phyloP scores from a whole-genome alignment of 2,113 vertebrate genomes.

The Leptobrachium ailaonicum region DNA sequence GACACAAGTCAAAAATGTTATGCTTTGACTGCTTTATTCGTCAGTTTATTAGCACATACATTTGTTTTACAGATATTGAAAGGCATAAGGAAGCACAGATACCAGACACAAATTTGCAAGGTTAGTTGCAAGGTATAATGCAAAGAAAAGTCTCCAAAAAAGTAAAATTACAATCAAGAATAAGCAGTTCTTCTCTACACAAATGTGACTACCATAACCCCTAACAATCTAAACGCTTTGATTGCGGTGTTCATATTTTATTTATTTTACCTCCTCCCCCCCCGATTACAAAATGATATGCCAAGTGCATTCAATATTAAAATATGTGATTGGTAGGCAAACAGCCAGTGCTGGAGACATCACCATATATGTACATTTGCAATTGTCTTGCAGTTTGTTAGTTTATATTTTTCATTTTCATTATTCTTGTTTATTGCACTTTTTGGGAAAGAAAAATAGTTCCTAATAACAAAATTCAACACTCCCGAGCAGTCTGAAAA shows the following conservation, averaged over 20 bases:
- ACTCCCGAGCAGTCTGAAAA: too few species aligned
- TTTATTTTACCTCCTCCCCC: neutral
- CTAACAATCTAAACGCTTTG: neutral
- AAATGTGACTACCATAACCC: neutral
- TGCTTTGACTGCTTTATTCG: slow-evolving; percentile 4
- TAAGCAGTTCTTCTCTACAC: neutral
- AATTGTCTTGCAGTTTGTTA: too few species aligned
- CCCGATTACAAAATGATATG: neutral
- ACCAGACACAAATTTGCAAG: slow-evolving; percentile 9
- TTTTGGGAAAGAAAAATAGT: too few species aligned
- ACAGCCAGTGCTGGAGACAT: neutral
- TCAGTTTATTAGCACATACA: slow-evolving; percentile 41
- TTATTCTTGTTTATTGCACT: too few species aligned
- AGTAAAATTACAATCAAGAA: neutral
- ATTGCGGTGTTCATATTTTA: neutral
- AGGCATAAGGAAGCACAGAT: slow-evolving; percentile 19
- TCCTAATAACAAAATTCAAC: too few species aligned
- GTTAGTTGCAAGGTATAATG: neutral
- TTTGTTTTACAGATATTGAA: slow-evolving; percentile 25
- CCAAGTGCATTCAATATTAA: neutral
- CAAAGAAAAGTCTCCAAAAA: neutral
- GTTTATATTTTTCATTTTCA: too few species aligned
- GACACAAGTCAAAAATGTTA: neutral
- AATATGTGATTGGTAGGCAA: neutral
- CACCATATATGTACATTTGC: too few species aligned